Evolutionary conservation across 2,113 vertebrate genomes (phyloP), one percentile per base, ranked within the genome.

Genomic region (western clawed frog (Xenopus tropicalis)): DNA sequence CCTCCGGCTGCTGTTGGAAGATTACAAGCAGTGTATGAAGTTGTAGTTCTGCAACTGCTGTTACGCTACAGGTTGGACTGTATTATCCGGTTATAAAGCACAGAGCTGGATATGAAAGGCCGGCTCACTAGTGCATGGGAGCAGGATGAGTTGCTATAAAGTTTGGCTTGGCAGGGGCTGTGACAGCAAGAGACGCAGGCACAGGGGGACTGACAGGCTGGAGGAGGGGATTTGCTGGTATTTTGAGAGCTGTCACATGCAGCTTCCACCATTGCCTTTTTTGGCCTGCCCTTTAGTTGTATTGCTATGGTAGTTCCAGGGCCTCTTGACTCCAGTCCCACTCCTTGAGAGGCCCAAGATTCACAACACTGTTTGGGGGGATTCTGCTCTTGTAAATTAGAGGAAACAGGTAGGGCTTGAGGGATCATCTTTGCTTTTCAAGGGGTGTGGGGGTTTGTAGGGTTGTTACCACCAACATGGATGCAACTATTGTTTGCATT

Each of bases 261-360:
- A 83, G 83, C 88, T 86, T 88, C 86, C 83, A 81, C 78, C 83
- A 88, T 84, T 86, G 84, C 88, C 87, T 89, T 88, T 87, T 91
- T 91, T 87, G 89, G 88, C 58, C 54, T 72, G 46, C 17, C 69
- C 52, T 48, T 54, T 17, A 74, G 65, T 43, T 68, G 64, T 61
- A 16, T 56, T 9, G 29, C 19, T 29, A 48, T 46, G 59, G 16
- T 20, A 59, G 51, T 42, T 58, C 72, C 61, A 48, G 78, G 43
- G 71, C 42, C 22, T 29, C 46, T 61, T 22, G 46, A 22, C 59
- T 42, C 29, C 29, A 22, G 9, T 25, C 37, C 19, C 59, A 21
- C 25, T 42, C n/a, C 43, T 62, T 20, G 58, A 59, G 13, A 22
- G 57, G 14, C 21, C 17, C 19, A 17, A 22, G 21, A 59, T 11